Evolutionary conservation across 2,888 invertebrate species (phyloP).

Genomic region (Odontothrips loti): DNA sequence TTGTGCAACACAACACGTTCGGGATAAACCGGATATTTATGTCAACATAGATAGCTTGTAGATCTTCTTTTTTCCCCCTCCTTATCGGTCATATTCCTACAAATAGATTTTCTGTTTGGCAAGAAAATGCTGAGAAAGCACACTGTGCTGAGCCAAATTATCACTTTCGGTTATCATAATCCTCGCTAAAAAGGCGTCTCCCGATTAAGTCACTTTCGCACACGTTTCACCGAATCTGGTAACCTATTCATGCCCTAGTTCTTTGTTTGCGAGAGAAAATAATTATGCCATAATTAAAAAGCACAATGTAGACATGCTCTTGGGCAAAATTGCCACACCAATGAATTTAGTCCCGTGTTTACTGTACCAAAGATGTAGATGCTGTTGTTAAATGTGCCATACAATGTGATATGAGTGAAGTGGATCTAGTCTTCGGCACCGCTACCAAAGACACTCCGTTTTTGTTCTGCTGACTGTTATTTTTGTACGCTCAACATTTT

Average conservation of each 20-base stretch:
- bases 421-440: not conserved
- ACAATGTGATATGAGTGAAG: slow-evolving; percentile 14
- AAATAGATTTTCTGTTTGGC: too few species aligned
- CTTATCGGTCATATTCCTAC: too few species aligned
- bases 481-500: slow-evolving; percentile 4
- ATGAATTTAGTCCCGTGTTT: not conserved
- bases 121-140: too few species aligned
- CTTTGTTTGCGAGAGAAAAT: not conserved
- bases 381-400: not conserved
- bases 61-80: too few species aligned
- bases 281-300: not conserved
- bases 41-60: too few species aligned
- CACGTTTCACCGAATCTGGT: not conserved
- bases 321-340: not conserved
- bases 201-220: too few species aligned
- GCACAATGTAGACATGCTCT: not conserved
- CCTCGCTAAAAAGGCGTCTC: too few species aligned
- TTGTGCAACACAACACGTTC: too few species aligned
- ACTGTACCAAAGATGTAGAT: not conserved
- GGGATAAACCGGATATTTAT: too few species aligned
- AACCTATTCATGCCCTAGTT: too few species aligned
- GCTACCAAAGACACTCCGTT: not conserved
- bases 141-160: too few species aligned
- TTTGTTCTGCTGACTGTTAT: not conserved
- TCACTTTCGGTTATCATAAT: too few species aligned